Base-by-base conservation (phyloP, 1,140 invertebrate species). In the Drosophila kepulauana region DNA sequence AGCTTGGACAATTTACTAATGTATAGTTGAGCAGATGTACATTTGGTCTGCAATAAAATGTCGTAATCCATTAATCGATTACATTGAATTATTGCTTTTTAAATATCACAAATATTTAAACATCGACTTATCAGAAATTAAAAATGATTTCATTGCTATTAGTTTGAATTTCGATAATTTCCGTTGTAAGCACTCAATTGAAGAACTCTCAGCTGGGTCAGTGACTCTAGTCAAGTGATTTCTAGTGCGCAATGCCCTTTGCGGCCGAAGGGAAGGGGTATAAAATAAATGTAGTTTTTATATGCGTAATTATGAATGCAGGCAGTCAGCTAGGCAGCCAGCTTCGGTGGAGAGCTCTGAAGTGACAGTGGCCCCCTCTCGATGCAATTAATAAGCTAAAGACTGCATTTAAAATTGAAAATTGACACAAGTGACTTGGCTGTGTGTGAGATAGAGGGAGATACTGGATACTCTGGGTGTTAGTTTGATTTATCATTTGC, bases 401-500 rank as follows among this genome's bases (percentile, higher is more conserved):
- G 74, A 80, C 85, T 78, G 73, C 67, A 81, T 85, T 85, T 78
- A 72, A 85, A 85, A 85, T 85, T 85, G 77, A 78, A 78, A 76
- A 70, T 79, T 75, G 64, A 78, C 70, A 71, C 64, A 54, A 71
- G 64, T 72, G 66, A 75, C 74, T 78, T 43, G 65, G 59, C 61
- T 33, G 38, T 82, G 63, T 65, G 38, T 54, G 20, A 3, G 20
- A 25, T 1, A 20, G 16, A 20, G 0, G 51, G 52, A 5, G 28
- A 2, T 13, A 7, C 13, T 35, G 15, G 54, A 15, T 41, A 43
- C 25, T 25, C 20, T 33, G 62, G 64, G 85, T 86, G 89, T 91
- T 82, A 91, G 76, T 85, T 89, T 91, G 89, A 91, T 91, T 91
- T 91, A 91, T 91, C 81, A 91, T 85, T 88, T 91, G 88, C 79